Percentiles rank a stretch among this genome's conserved stretches.
Evolutionary conservation across 64 coral and sea anemone genomes (phyloP).

Genomic region (Acropora tenuis): DNA sequence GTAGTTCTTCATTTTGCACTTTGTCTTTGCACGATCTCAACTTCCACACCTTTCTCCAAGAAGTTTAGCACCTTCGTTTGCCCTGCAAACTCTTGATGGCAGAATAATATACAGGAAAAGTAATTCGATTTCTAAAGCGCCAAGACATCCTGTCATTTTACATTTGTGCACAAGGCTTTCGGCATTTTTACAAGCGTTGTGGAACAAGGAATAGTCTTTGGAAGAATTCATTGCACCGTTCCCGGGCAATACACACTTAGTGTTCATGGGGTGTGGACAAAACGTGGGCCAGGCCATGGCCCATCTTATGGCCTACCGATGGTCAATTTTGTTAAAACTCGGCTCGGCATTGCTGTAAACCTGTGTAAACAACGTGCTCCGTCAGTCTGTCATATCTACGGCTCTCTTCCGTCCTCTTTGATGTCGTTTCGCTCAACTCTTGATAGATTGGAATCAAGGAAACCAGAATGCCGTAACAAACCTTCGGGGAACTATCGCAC

Average conservation of each 20-base stretch:
- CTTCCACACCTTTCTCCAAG: slow-evolving; percentile 79
- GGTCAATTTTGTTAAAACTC: too few relatives aligned
- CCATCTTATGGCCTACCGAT: too few relatives aligned
- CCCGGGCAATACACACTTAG: slow-evolving; percentile 87
- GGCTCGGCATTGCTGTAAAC: too few relatives aligned
- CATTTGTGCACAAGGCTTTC: slow-evolving; percentile 83
- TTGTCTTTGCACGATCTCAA: slow-evolving; percentile 41
- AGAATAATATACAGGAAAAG: slow-evolving; percentile 83
- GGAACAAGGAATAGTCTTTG: slow-evolving; percentile 82
- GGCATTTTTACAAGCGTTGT: slow-evolving; percentile 89
- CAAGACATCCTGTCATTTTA: slow-evolving; percentile 90
- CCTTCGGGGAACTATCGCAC: too few relatives aligned
- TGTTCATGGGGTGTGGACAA: slow-evolving; percentile 53
- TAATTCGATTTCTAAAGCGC: slow-evolving; percentile 34
- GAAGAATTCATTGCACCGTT: slow-evolving; percentile 62
- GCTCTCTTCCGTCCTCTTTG: too few relatives aligned
- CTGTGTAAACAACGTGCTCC: too few relatives aligned
- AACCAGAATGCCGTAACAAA: too few relatives aligned
- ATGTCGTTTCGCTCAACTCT: too few relatives aligned
- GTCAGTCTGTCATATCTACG: too few relatives aligned
- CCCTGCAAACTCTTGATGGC: slow-evolving; percentile 82
- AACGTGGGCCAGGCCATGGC: too few relatives aligned
- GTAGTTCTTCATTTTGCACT: slow-evolving; percentile 33
- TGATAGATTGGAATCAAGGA: too few relatives aligned
- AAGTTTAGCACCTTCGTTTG: slow-evolving; percentile 87